A percentile compares a stretch with the other conserved stretches of the same genome.
Evolutionary conservation across 2,113 vertebrate species (phyloP).

Genomic region (Chinchilla lanigera): DNA sequence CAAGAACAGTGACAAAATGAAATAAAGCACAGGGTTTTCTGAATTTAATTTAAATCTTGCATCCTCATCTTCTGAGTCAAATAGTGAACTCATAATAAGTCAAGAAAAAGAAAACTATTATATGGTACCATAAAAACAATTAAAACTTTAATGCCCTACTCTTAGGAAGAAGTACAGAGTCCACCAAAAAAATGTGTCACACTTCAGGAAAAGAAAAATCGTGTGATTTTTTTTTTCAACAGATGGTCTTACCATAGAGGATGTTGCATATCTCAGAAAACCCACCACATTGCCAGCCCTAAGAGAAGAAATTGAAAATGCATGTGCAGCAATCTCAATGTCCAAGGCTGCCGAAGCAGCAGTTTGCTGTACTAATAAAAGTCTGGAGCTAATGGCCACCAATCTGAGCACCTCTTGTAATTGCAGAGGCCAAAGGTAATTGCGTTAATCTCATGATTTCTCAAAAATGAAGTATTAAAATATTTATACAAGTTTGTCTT

Average conservation of each 20-base stretch:
- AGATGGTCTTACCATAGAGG: not conserved
- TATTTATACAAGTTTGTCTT: not conserved
- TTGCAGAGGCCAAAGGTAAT: not conserved
- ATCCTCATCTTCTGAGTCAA: slow-evolving; percentile 1
- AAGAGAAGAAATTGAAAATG: not conserved
- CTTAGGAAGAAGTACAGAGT: not conserved
- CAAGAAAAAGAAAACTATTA: not conserved
- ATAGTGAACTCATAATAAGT: not conserved
- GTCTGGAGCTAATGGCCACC: not conserved
- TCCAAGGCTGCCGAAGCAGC: not conserved
- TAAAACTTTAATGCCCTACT: not conserved
- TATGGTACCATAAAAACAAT: not conserved
- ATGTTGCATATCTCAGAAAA: not conserved
- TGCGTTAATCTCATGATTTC: not conserved
- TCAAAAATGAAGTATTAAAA: not conserved
- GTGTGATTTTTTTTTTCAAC: not conserved
- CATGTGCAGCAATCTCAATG: not conserved
- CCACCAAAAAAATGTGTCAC: not conserved
- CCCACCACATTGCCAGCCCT: not conserved
- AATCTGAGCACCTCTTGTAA: not conserved
- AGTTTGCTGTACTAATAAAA: not conserved
- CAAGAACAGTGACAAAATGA: not conserved
- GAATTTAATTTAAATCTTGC: slow-evolving; percentile 23
- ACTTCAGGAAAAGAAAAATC: not conserved
- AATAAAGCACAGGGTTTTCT: not conserved